A percentile compares a stretch with the other conserved stretches of the same genome.
These are phyloP conservation scores for Gymnosoma rotundatum DNA, from an alignment of 2,888 invertebrate genomes.

Conservation along the genomic window DNA sequence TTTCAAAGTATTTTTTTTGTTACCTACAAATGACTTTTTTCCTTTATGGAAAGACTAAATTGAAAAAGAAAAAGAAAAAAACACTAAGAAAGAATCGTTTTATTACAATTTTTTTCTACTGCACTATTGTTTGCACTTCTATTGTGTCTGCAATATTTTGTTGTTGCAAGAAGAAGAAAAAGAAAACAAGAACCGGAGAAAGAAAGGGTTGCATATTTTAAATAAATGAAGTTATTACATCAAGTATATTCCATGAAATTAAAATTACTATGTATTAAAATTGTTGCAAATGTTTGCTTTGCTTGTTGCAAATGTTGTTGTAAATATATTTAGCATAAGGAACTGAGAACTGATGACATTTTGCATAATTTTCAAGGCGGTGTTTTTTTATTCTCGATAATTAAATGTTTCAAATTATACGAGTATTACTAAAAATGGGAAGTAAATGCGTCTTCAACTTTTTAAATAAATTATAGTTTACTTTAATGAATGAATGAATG, in stretches of 20 bases:
- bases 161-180: conserved; percentile 39
- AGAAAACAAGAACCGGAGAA: neutral
- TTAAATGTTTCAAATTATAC: conserved; percentile 46
- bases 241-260: conserved; percentile 67
- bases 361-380: conserved; percentile 54
- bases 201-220: conserved; percentile 48
- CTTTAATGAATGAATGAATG: neutral
- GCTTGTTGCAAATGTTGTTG: neutral
- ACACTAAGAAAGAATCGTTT: conserved; percentile 50
- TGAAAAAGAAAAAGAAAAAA: neutral
- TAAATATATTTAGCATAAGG: conserved; percentile 17
- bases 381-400: conserved; percentile 20
- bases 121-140: conserved; percentile 42
- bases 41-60: conserved; percentile 52
- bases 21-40: conserved; percentile 66
- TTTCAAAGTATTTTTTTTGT: conserved; percentile 18
- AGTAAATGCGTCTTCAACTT: conserved; percentile 29
- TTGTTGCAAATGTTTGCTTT: conserved; percentile 14
- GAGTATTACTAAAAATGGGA: conserved; percentile 1
- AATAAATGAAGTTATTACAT: conserved; percentile 71
- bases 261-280: conserved; percentile 54
- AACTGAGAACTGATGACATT: conserved; percentile 33
- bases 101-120: conserved; percentile 20
- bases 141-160: conserved; percentile 59
- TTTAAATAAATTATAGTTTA: conserved; percentile 41